A percentile compares a stretch with the other conserved stretches of the same genome.
phyloP scores from a whole-genome alignment of 1,140 invertebrate species.

The Drosophila guanche region DNA sequence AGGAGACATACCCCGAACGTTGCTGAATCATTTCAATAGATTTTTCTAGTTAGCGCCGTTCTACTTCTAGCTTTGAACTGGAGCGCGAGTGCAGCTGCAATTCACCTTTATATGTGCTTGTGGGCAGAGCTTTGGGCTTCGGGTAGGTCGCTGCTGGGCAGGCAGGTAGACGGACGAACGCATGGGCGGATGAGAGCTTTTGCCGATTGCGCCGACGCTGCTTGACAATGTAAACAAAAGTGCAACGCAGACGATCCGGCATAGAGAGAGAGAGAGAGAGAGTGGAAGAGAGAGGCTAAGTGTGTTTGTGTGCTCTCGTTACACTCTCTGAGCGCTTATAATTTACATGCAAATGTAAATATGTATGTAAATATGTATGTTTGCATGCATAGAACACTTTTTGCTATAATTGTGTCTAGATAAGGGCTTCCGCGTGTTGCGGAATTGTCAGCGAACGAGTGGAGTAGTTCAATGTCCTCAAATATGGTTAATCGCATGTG shows the following conservation, averaged over 20 bases:
- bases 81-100: slow-evolving; percentile 39
- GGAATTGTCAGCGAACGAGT: slow-evolving; percentile 13
- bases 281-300: not conserved
- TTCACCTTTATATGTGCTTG: slow-evolving; percentile 57
- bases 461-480: slow-evolving; percentile 35
- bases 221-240: slow-evolving; percentile 56
- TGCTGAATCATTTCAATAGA: slow-evolving; percentile 31
- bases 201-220: slow-evolving; percentile 41
- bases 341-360: slow-evolving; percentile 5
- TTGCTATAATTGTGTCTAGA: slow-evolving; percentile 17
- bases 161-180: too few species aligned
- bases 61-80: slow-evolving; percentile 49
- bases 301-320: slow-evolving; percentile 35
- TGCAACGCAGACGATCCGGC: slow-evolving; percentile 58
- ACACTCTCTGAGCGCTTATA: slow-evolving; percentile 44
- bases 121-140: slow-evolving; percentile 46
- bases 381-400: not conserved
- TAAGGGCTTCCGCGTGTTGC: slow-evolving; percentile 42
- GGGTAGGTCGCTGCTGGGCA: too few species aligned
- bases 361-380: not conserved
- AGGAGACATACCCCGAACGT: slow-evolving; percentile 10
- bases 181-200: slow-evolving; percentile 23
- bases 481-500: not conserved
- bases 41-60: not conserved
- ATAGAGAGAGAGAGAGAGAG: not conserved